Evolutionary conservation across 2,797 vertebrate species (phyloP).

Genomic region (Somateria mollissima): DNA sequence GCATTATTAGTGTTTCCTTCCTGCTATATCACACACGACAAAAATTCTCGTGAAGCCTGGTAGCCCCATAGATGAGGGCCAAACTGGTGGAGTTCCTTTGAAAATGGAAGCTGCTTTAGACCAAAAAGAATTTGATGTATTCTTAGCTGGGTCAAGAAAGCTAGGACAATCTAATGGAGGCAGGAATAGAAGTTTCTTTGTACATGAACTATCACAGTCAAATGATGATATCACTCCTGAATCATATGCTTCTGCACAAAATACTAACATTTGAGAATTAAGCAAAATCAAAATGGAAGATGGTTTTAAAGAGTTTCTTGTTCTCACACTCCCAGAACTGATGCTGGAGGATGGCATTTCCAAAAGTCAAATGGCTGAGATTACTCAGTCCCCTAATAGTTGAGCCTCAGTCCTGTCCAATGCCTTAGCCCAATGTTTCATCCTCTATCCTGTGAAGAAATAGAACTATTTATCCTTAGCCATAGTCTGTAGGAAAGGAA

Average conservation of each 20-base stretch:
- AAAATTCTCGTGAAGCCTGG: neutral
- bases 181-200: neutral
- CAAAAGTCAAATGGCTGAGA: neutral
- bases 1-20: neutral
- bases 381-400: neutral
- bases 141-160: neutral
- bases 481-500: neutral
- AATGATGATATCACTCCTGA: neutral
- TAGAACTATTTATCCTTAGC: neutral
- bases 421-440: neutral
- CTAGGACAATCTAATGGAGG: neutral
- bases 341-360: neutral
- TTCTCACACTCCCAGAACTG: neutral
- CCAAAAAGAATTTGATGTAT: neutral
- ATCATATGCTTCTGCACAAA: neutral
- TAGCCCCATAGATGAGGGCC: neutral
- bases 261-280: neutral
- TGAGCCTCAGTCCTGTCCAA: neutral
- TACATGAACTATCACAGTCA: neutral
- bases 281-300: neutral
- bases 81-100: neutral
- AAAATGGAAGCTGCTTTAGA: neutral
- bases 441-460: neutral
- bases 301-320: neutral
- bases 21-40: neutral